Base-by-base conservation (phyloP, 2,888 invertebrate genomes). In the Stenichneumon culpator region DNA sequence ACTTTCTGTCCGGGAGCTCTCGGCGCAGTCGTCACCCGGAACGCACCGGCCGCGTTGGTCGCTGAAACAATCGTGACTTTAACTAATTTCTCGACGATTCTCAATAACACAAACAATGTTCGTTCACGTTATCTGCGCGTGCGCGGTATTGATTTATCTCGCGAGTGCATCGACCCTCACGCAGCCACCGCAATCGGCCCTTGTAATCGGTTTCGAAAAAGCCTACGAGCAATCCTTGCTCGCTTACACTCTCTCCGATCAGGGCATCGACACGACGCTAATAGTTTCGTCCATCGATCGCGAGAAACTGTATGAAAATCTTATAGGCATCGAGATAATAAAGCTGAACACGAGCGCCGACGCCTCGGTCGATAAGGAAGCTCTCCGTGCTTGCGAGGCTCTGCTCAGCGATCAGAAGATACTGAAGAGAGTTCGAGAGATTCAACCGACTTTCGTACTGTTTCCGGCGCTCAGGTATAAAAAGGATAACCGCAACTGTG, bases 401-500 rank as follows among this genome's bases (percentile, higher is more conserved):
- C 86, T 94, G 5, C 73, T 93, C n/a, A 87, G 73, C 5, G 89
- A 92, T 84, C 70, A 89, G n/a, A 82, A 89, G 11, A 88, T 93
- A 79, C 63, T 87, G 2, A 89, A 89, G 67, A 89, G 88, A 60
- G 79, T 92, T 19, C 84, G 87, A 28, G 89, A 92, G 67, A 86
- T 93, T 83, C 90, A 91, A 81, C 93, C 93, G 4, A 93, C 92
- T 3, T 93, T 93, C 47, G 86, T 89, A 14, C 90, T 94, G 78
- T 93, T 93, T 60, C 93, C 93, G 36, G 92, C 92, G 3, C 80
- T 93, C n/a, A 92, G 93, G 93, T 93, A 91, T 93, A 91, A 16
- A 36, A 39, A 6, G 0, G 16, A 14, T 60, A 60, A 22, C 25
- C 11, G 57, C 25, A 22, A 25, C 9, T 25, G 9, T 9, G 19